Evolutionary conservation across 2,888 invertebrate species (phyloP), one percentile per base, ranked within the genome.

Genomic region (Mimas tiliae): DNA sequence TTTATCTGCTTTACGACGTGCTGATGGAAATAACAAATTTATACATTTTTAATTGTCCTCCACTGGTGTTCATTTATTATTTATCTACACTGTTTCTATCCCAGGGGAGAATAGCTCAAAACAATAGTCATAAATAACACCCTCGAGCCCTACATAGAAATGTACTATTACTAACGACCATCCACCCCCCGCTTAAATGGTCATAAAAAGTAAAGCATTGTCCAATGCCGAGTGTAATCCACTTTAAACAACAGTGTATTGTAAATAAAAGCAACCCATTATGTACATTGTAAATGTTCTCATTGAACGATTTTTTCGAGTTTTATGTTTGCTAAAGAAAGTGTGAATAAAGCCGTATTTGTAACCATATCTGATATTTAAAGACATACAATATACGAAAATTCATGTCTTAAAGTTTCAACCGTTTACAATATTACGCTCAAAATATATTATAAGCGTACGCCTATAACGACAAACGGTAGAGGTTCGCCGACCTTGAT

Each of bases 171-270:
- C 78, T 81, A 82, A 81, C 80, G 78, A 80, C 79, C 78, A 84
- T 83, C 81, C 81, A 79, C 82, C 82, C 76, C 74, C 71, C 76
- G 79, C 75, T 81, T 80, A 81, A 82, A 80, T 79, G 82, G 81
- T 80, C 79, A 81, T 88, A 85, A 86, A 87, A 86, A 86, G 82
- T 85, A 84, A 82, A 84, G 74, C 84, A 83, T 81, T 80, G 84
- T 84, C 84, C 86, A 71, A 79, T 83, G 79, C 82, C 66, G 82
- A 81, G 80, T 82, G 83, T 85, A 86, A 85, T 87, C 83, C 82
- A 87, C 87, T 85, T 83, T 86, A 80, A 80, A 75, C 75, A 71
- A 76, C 74, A 78, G 79, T 72, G 72, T 79, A 74, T 78, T 78
- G 76, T 79, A 76, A 67, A 77, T 75, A 79, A 69, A 78, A 69